Percentiles rank a stretch among this genome's conserved stretches.
phyloP scores from a whole-genome alignment of 2,797 vertebrate species.

The Gastrophryne carolinensis region DNA sequence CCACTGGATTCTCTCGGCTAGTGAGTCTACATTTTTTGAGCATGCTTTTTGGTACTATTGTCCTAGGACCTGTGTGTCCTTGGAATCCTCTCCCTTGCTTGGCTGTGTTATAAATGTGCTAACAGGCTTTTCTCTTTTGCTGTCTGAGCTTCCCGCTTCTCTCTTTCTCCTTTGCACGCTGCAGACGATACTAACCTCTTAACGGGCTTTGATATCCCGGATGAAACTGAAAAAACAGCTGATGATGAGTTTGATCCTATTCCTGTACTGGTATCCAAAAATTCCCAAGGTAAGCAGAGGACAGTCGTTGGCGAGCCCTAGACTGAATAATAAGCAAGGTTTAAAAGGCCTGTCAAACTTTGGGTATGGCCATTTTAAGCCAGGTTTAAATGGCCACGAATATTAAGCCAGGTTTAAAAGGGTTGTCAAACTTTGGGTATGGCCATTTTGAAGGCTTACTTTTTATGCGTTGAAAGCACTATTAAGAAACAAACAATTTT shows the following conservation, averaged over 20 bases:
- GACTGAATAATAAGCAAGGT: no score
- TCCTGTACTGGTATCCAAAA: conserved; percentile 97
- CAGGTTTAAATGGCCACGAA: no score
- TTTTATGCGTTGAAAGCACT: no score
- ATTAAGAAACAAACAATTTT: no score
- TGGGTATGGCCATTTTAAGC: no score
- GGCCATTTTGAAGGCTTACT: no score
- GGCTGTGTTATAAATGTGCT: conserved; percentile 50
- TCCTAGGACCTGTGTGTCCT: background rate
- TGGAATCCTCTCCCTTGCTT: conserved; percentile 11
- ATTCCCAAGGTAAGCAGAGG: conserved; percentile 91
- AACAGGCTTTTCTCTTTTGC: conserved; percentile 66
- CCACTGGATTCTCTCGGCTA: background rate
- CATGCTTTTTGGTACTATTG: background rate
- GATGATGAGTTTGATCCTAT: conserved; percentile 99
- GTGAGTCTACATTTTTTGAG: background rate
- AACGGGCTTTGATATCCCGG: conserved; percentile 85
- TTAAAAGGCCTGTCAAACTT: no score
- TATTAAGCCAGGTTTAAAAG: no score
- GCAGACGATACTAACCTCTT: conserved; percentile 92
- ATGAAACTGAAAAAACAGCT: conserved; percentile 85
- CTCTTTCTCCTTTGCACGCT: conserved; percentile 68
- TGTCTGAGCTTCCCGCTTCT: conserved; percentile 71
- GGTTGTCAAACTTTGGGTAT: no score
- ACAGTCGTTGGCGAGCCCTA: background rate